Evolutionary conservation across 2,888 invertebrate species (phyloP).

Genomic region (Lissonota sp.): DNA sequence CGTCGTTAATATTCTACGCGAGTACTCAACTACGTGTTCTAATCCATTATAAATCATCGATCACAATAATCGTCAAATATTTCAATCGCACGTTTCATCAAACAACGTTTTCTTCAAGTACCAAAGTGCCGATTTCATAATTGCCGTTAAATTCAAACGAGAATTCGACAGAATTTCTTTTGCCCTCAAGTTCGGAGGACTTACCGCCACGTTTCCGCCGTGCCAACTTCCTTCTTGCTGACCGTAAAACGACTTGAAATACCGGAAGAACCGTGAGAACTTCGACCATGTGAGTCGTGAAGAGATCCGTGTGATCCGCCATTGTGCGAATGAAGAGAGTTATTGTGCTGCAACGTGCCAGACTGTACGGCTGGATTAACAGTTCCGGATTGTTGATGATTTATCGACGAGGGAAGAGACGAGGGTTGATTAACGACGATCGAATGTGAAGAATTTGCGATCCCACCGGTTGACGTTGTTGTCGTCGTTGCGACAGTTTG

Average conservation of each 20-base stretch:
- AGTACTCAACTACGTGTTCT: conserved; percentile 19
- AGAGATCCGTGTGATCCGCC: conserved; percentile 71
- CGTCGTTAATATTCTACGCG: conserved; percentile 41
- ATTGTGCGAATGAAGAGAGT: conserved; percentile 68
- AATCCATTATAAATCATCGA: no score
- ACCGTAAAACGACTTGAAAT: conserved; percentile 62
- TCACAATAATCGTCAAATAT: no score
- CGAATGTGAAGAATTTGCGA: conserved; percentile 8
- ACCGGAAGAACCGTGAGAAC: conserved; percentile 72
- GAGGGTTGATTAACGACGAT: conserved; percentile 51
- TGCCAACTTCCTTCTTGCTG: conserved; percentile 54
- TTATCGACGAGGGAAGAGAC: conserved; percentile 55
- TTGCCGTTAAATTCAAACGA: no score
- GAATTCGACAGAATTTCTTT: no score
- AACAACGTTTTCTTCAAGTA: neutral
- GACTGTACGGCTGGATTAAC: conserved; percentile 12
- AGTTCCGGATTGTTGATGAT: conserved; percentile 38
- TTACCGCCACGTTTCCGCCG: conserved; percentile 65
- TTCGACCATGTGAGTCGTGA: conserved; percentile 73
- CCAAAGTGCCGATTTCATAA: neutral
- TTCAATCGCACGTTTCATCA: conserved; percentile 18
- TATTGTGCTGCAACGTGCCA: conserved; percentile 50
- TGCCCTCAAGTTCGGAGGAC: conserved; percentile 6
- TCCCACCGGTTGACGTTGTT: conserved; percentile 17
- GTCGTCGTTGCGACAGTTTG: conserved; percentile 33